A percentile compares a stretch with the other conserved stretches of the same genome.
These are phyloP conservation scores for Manacus vitellinus DNA, from an alignment of 2,113 vertebrate genomes.

Conservation along the genomic window DNA sequence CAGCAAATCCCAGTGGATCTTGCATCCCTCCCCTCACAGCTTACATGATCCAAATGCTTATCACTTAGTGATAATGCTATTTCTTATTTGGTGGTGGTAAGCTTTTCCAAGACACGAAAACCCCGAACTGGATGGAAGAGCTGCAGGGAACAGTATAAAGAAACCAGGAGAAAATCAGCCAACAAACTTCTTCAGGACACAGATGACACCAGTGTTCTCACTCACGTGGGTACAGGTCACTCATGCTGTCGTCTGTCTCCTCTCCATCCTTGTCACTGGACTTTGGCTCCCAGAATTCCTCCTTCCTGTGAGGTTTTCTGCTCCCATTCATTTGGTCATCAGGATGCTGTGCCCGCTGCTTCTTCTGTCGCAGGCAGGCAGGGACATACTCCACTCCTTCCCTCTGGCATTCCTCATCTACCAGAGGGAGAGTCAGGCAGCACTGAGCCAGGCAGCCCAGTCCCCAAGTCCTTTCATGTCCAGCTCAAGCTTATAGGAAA, in stretches of 20 bases:
- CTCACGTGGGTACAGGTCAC: slow-evolving; percentile 93
- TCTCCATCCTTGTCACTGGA: slow-evolving; percentile 73
- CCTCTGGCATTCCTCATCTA: slow-evolving; percentile 86
- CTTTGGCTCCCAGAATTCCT: slow-evolving; percentile 75
- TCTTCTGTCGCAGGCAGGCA: slow-evolving; percentile 72
- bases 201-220: background rate
- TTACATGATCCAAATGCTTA: background rate
- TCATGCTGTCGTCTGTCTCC: slow-evolving; percentile 90
- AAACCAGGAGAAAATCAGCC: background rate
- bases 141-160: background rate
- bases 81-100: background rate
- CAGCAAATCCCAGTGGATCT: background rate
- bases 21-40: background rate
- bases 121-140: accelerated
- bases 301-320: background rate
- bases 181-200: background rate
- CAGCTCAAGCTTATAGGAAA: background rate
- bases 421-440: background rate
- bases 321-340: background rate
- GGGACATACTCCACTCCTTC: slow-evolving; percentile 83
- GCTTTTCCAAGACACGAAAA: background rate
- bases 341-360: slow-evolving; percentile 18
- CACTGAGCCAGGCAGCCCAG: background rate
- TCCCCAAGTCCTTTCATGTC: accelerated
- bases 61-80: background rate